A percentile compares a stretch with the other conserved stretches of the same genome.
phyloP scores from a whole-genome alignment of 2,797 vertebrate species.

The Florisuga fusca region DNA sequence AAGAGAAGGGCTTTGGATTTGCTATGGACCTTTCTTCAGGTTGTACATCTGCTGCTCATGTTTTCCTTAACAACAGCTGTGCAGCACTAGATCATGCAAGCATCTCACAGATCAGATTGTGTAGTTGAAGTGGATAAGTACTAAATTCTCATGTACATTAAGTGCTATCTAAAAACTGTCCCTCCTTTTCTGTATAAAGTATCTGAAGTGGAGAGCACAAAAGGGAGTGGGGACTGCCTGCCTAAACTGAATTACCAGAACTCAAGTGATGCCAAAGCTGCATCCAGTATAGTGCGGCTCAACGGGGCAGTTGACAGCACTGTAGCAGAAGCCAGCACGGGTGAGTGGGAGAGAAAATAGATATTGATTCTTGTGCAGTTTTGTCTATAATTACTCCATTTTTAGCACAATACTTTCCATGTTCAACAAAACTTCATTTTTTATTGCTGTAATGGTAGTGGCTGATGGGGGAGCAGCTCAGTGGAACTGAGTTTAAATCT shows the following conservation, averaged over 20 bases:
- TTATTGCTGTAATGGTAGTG: not conserved
- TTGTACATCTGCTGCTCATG: no score
- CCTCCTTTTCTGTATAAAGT: constrained; percentile 63
- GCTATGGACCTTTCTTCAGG: no score
- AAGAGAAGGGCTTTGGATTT: no score
- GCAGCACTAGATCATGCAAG: no score
- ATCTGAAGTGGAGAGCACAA: constrained; percentile 80
- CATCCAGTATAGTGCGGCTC: constrained; percentile 80
- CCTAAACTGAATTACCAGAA: constrained; percentile 73
- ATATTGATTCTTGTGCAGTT: not conserved
- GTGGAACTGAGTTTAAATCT: not conserved
- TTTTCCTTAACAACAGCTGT: no score
- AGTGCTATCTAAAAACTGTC: not conserved
- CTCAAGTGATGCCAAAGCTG: not conserved
- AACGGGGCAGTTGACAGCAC: constrained; percentile 15
- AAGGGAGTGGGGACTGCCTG: constrained; percentile 81
- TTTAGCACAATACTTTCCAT: not conserved
- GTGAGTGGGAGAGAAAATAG: constrained; percentile 51
- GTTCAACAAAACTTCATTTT: not conserved
- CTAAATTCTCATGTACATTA: no score
- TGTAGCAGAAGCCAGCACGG: not conserved
- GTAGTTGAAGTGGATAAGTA: no score
- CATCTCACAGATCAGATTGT: no score
- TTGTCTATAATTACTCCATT: accelerated
- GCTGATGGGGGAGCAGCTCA: not conserved